phyloP scores from a whole-genome alignment of 2,888 invertebrate species.

The Drosophila eohydei region DNA sequence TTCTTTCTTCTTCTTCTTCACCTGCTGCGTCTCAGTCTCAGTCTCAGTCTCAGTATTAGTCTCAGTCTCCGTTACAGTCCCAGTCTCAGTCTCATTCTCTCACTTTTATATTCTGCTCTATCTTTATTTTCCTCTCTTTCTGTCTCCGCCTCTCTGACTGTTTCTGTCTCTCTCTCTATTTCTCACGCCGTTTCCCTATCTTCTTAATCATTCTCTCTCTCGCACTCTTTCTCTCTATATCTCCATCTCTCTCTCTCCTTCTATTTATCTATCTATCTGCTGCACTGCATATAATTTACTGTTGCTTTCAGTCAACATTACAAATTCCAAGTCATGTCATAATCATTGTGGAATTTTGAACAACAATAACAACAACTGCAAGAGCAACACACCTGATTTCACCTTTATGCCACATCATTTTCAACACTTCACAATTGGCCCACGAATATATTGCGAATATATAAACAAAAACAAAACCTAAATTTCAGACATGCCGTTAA shows the following conservation, averaged over 20 bases:
- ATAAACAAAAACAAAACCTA: conserved; percentile 17
- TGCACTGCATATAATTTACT: not conserved
- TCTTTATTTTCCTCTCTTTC: not conserved
- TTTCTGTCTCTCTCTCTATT: too few species aligned
- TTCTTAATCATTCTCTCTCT: not conserved
- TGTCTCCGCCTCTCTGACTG: too few species aligned
- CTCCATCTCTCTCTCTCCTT: not conserved
- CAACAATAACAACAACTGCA: not conserved
- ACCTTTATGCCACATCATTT: conserved; percentile 28
- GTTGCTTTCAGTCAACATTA: not conserved
- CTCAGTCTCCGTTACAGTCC: too few species aligned
- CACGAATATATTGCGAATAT: conserved; percentile 9
- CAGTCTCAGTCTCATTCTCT: too few species aligned
- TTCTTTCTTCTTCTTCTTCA: too few species aligned
- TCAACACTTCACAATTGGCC: conserved; percentile 19
- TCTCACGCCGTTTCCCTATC: not conserved
- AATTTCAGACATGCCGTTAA: conserved; percentile 18
- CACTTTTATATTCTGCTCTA: not conserved
- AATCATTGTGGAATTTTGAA: conserved; percentile 31
- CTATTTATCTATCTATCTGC: not conserved
- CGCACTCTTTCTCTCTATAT: too few species aligned
- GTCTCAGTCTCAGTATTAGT: too few species aligned
- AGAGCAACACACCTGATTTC: conserved; percentile 21
- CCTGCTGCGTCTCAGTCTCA: too few species aligned
- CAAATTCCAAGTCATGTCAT: conserved; percentile 24